Conservation (phyloP, 2,113 vertebrate species). For the Pleuronectes platessa region DNA sequence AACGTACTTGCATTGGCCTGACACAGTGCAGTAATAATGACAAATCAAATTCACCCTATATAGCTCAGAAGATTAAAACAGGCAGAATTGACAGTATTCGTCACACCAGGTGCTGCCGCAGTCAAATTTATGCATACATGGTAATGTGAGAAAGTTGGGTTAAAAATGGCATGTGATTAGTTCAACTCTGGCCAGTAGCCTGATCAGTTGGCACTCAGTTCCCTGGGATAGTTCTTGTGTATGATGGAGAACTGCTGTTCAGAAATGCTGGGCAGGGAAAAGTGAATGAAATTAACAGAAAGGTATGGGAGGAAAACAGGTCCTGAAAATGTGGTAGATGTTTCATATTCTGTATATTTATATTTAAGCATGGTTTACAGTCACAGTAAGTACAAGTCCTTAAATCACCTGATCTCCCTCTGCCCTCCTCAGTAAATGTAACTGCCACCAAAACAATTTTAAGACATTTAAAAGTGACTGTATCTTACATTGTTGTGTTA, state of each 20-base stretch:
- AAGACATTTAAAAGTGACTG: no score
- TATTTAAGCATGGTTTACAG: no score
- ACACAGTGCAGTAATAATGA: constrained; percentile 1
- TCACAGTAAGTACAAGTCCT: no score
- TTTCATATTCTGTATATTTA: no score
- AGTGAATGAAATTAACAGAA: not conserved
- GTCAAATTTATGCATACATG: constrained; percentile 19
- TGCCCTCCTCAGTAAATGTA: no score
- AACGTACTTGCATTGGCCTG: not conserved
- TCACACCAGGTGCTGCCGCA: constrained; percentile 21
- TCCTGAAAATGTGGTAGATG: no score
- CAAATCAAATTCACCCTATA: not conserved
- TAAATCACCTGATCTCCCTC: no score
- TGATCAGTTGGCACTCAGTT: constrained; percentile 7
- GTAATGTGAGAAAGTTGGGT: constrained; percentile 15
- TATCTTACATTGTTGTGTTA: no score
- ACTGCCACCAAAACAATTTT: no score
- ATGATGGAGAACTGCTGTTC: not conserved
- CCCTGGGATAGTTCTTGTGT: not conserved
- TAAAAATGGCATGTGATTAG: constrained; percentile 29
- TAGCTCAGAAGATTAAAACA: not conserved
- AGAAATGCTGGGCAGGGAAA: not conserved
- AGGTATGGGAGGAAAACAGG: no score
- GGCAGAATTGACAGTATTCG: not conserved
- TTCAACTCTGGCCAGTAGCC: constrained; percentile 13